Conservation (phyloP, 2,797 vertebrate species). For the Taenioides sp. region DNA sequence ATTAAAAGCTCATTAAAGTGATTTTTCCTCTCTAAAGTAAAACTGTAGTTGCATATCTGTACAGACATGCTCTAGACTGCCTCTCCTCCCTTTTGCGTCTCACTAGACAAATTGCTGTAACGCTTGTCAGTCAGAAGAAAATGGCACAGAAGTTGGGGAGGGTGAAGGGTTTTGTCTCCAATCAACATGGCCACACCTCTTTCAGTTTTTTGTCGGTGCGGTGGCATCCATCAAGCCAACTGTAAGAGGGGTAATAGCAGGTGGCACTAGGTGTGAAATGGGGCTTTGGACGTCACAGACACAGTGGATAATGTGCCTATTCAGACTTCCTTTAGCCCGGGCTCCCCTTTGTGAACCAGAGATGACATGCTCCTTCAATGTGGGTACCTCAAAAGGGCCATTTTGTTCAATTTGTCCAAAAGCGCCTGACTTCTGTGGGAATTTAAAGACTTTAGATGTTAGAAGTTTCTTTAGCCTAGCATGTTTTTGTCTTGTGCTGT, state of each 20-base stretch:
- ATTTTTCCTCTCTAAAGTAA: conserved; percentile 11
- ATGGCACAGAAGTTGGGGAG: conserved; percentile 50
- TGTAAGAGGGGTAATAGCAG: conserved; percentile 83
- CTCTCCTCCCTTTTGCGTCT: conserved; percentile 37
- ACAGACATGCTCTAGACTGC: conserved; percentile 42
- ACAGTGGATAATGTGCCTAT: conserved; percentile 79
- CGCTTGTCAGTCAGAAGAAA: conserved; percentile 62
- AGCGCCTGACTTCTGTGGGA: conserved; percentile 81
- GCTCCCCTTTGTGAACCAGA: conserved; percentile 75
- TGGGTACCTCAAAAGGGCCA: conserved; percentile 74
- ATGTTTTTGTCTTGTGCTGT: conserved; percentile 56
- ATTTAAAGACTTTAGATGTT: conserved; percentile 79
- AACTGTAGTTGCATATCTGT: conserved; percentile 52
- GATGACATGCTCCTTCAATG: conserved; percentile 75
- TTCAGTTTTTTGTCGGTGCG: conserved; percentile 72
- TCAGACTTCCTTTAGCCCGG: conserved; percentile 73
- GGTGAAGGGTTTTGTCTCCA: conserved; percentile 71
- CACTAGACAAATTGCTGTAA: conserved; percentile 73
- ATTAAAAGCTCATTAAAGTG: too few species aligned
- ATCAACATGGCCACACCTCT: conserved; percentile 73
- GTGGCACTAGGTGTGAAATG: conserved; percentile 82
- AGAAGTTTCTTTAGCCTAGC: conserved; percentile 79
- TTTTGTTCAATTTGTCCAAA: conserved; percentile 87
- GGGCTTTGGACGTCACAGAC: conserved; percentile 69
- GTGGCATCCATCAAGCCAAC: conserved; percentile 77